These are phyloP conservation scores for Cryptoblepharus egeriae DNA, from an alignment of 2,797 vertebrate genomes.

Conservation along the genomic window DNA sequence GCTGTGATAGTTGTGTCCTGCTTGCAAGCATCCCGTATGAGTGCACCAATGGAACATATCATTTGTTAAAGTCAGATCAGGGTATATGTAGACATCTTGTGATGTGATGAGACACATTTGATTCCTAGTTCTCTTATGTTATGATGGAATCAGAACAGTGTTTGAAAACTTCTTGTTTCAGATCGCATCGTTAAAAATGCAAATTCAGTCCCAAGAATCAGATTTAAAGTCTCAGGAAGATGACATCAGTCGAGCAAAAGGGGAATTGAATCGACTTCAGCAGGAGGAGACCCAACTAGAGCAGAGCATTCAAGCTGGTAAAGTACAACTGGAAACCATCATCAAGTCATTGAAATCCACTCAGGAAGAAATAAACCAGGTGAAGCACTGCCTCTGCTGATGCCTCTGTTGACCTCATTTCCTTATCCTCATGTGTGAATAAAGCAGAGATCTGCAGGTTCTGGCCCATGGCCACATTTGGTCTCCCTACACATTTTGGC, in stretches of 20 bases:
- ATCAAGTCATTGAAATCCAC: conserved; percentile 96
- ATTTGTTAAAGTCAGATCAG: not conserved
- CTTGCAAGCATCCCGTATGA: not conserved
- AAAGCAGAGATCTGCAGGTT: not conserved
- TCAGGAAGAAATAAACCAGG: conserved; percentile 97
- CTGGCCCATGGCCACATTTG: too few relatives aligned
- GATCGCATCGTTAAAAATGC: conserved; percentile 93
- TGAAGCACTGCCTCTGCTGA: conserved; percentile 53
- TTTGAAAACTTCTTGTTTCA: conserved; percentile 57
- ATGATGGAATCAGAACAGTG: not conserved
- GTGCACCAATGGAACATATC: not conserved
- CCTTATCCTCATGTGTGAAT: not conserved
- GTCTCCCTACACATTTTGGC: too few relatives aligned
- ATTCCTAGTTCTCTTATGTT: not conserved
- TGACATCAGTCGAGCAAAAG: conserved; percentile 90
- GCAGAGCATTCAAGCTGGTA: conserved; percentile 94
- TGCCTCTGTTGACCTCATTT: not conserved
- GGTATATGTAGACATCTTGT: not conserved
- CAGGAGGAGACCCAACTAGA: conserved; percentile 95
- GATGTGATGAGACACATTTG: not conserved
- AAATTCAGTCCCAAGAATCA: conserved; percentile 95
- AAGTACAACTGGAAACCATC: conserved; percentile 94
- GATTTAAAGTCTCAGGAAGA: conserved; percentile 93
- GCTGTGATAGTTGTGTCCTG: not conserved
- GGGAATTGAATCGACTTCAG: conserved; percentile 88